These are phyloP conservation scores for Pristionchus japonicus DNA, from an alignment of 2,888 invertebrate genomes.

Conservation along the genomic window DNA sequence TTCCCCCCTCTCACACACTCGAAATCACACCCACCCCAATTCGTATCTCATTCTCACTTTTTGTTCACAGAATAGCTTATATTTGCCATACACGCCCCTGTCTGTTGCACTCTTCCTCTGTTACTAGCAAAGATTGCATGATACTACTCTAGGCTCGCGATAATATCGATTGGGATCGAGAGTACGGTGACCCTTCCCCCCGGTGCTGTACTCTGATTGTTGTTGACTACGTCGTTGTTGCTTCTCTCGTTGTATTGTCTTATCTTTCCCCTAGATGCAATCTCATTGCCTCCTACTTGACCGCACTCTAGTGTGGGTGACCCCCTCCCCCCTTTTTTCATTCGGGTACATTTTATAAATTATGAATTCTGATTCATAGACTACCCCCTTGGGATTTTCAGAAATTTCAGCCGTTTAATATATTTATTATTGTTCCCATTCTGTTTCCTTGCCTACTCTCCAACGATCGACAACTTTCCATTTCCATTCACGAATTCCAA, in stretches of 20 bases:
- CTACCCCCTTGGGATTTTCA: not conserved
- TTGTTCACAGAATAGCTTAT: not conserved
- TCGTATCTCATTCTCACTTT: conserved; percentile 13
- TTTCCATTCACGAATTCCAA: conserved; percentile 1
- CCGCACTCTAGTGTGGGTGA: conserved; percentile 6
- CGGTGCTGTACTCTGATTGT: not conserved
- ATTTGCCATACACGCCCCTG: not conserved
- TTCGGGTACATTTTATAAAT: not conserved
- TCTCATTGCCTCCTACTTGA: not conserved
- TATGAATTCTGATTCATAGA: conserved; percentile 20
- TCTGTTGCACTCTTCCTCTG: not conserved
- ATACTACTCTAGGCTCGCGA: conserved; percentile 4
- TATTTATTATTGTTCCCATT: not conserved
- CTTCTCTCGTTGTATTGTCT: not conserved
- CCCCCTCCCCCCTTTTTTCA: not conserved
- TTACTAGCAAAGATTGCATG: not conserved
- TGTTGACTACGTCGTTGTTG: conserved; percentile 12
- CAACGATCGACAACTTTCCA: conserved; percentile 30
- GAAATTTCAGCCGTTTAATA: not conserved
- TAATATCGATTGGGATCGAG: conserved; percentile 4
- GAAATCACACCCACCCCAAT: not conserved
- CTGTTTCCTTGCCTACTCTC: not conserved
- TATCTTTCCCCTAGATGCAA: conserved; percentile 10
- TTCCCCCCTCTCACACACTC: not conserved
- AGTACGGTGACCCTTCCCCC: not conserved